Conservation (phyloP, 2,113 vertebrate genomes). For the Seriola dumerili region DNA sequence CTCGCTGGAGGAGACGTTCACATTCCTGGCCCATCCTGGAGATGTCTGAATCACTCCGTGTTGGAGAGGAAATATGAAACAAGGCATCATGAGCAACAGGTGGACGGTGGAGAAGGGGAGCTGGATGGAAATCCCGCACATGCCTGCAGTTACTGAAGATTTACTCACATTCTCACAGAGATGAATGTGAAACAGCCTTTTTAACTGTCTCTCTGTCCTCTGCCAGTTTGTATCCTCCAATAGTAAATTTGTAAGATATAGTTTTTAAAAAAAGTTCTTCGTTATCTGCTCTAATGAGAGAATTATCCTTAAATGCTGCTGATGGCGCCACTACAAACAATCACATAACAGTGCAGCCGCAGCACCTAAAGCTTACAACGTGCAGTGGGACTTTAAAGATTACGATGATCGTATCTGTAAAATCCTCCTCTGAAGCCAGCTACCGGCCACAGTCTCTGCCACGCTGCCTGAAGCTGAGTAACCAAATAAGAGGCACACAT, state of each 20-base stretch:
- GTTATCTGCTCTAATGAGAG: neutral
- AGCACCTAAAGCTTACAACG: neutral
- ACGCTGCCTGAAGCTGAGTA: conserved; percentile 5
- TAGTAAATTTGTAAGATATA: too few relatives aligned
- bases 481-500: conserved; percentile 36
- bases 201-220: neutral
- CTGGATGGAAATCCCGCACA: conserved; percentile 12
- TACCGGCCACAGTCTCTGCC: neutral
- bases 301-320: neutral
- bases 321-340: neutral
- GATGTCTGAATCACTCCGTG: conserved; percentile 49
- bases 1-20: conserved; percentile 33
- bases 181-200: neutral
- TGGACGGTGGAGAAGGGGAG: conserved; percentile 39
- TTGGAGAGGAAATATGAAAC: conserved; percentile 39
- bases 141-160: neutral
- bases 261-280: neutral
- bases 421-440: neutral
- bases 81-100: conserved; percentile 60
- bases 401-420: conserved; percentile 9
- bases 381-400: neutral
- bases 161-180: neutral
- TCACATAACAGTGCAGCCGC: neutral
- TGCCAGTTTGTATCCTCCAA: neutral
- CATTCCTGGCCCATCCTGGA: conserved; percentile 56